phyloP scores from a whole-genome alignment of 2,113 vertebrate genomes.

The Marmota monax region DNA sequence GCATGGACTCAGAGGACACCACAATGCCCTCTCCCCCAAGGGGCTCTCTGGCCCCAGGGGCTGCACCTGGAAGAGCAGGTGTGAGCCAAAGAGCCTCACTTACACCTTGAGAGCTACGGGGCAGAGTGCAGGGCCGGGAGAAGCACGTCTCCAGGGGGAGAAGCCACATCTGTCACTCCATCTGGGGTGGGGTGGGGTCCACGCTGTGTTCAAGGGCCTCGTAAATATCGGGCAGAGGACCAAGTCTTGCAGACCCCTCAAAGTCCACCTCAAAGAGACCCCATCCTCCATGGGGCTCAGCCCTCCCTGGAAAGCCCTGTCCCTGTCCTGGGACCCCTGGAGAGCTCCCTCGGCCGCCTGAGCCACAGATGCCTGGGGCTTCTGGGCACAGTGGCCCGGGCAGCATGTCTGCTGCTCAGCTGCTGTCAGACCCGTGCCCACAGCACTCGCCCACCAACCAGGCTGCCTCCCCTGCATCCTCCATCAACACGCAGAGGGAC shows the following conservation, averaged over 20 bases:
- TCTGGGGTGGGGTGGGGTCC: background rate
- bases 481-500: background rate
- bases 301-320: background rate
- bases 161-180: background rate
- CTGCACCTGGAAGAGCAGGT: background rate
- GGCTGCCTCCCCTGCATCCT: background rate
- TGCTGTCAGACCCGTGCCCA: background rate
- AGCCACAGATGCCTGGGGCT: accelerated
- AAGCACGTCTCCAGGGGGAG: background rate
- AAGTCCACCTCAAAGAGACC: background rate
- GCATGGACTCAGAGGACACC: background rate
- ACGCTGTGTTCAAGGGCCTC: background rate
- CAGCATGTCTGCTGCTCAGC: accelerated
- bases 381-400: background rate
- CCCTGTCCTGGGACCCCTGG: background rate
- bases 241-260: background rate
- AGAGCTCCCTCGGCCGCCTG: background rate
- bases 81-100: background rate
- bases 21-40: background rate
- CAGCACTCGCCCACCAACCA: background rate
- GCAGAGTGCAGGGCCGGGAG: background rate
- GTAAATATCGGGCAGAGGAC: background rate
- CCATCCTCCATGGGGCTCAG: too few relatives aligned
- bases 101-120: background rate
- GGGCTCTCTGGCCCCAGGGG: background rate